A percentile compares a stretch with the other conserved stretches of the same genome.
Conservation (phyloP, 2,888 invertebrate genomes). For the Nomada hirtipes region DNA sequence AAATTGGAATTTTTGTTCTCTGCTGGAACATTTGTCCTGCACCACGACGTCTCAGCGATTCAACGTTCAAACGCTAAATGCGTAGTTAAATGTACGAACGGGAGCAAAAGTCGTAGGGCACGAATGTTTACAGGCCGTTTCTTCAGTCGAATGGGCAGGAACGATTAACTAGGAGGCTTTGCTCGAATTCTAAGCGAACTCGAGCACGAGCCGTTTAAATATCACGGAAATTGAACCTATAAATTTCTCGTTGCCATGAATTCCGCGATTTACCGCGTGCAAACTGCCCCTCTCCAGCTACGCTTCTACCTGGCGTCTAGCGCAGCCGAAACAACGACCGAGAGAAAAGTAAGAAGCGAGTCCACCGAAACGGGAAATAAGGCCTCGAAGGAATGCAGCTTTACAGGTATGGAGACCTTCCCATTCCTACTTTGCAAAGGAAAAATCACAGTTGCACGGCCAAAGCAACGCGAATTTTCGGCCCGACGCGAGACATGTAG, state of each 20-base stretch:
- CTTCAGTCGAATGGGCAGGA: constrained; percentile 12
- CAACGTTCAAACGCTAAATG: too few species aligned
- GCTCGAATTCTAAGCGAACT: constrained; percentile 65
- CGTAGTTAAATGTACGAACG: neutral
- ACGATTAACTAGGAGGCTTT: constrained; percentile 59
- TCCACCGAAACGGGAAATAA: neutral
- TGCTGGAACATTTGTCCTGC: neutral
- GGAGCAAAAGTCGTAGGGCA: neutral
- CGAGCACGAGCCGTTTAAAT: constrained; percentile 73
- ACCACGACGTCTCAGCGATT: neutral
- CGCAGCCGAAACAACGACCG: neutral
- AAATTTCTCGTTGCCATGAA: constrained; percentile 79
- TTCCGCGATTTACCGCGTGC: constrained; percentile 73
- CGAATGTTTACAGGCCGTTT: constrained; percentile 5
- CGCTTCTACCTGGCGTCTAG: constrained; percentile 5
- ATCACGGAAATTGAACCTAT: constrained; percentile 82
- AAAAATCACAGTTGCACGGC: neutral
- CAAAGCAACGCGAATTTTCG: too few species aligned
- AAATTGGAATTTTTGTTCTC: too few species aligned
- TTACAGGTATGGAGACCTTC: neutral
- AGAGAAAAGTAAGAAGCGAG: neutral
- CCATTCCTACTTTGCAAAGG: neutral
- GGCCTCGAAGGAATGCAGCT: neutral
- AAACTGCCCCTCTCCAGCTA: constrained; percentile 57
- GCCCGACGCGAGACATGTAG: neutral